Evolutionary conservation across 2,888 invertebrate species (phyloP).

Genomic region (Orchesellides sinensis): DNA sequence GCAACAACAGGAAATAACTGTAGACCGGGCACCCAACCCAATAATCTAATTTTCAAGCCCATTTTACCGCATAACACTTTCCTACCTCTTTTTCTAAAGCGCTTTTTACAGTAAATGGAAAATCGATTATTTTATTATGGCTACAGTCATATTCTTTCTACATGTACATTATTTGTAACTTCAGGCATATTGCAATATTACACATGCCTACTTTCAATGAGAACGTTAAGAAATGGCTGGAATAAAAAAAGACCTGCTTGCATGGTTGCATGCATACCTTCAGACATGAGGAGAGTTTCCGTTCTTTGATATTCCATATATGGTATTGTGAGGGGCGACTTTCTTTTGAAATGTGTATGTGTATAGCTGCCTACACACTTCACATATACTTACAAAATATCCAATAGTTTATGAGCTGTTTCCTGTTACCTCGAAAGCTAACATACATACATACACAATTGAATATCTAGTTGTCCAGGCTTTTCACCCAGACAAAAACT

Average conservation of each 20-base stretch:
- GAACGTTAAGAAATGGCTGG: conserved; percentile 24
- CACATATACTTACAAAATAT: too few species aligned
- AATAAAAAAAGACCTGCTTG: conserved; percentile 18
- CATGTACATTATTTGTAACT: conserved; percentile 11
- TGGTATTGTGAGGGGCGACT: too few species aligned
- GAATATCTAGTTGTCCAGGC: neutral
- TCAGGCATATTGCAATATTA: neutral
- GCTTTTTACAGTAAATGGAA: conserved; percentile 41
- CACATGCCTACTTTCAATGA: neutral
- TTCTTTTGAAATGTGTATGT: too few species aligned
- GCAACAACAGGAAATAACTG: neutral
- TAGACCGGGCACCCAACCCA: conserved; percentile 5
- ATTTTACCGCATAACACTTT: neutral
- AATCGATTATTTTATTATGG: conserved; percentile 46
- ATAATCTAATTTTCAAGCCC: conserved; percentile 42
- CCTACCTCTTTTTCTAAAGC: neutral
- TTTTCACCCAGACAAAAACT: conserved; percentile 29
- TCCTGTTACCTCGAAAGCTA: too few species aligned
- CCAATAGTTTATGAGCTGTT: too few species aligned
- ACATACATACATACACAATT: neutral
- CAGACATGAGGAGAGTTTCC: too few species aligned
- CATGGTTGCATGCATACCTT: neutral
- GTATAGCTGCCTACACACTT: too few species aligned
- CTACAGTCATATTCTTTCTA: neutral
- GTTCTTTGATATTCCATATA: too few species aligned